Evolutionary conservation across 2,113 vertebrate species (phyloP).

Genomic region (Athene noctua): DNA sequence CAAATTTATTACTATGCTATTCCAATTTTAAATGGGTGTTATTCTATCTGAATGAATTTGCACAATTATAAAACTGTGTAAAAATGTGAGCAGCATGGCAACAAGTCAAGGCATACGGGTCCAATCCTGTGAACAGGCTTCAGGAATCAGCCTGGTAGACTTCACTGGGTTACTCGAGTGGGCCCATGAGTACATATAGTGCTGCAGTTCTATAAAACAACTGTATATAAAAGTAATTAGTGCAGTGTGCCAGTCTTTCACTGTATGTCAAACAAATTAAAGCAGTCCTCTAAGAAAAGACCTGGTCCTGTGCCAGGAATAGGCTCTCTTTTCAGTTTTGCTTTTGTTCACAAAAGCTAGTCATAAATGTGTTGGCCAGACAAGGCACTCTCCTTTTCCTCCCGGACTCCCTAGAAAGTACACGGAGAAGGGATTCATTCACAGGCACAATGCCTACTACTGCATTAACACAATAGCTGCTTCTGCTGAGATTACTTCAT

Average conservation of each 20-base stretch:
- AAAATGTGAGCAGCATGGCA: background rate
- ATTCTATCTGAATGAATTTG: background rate
- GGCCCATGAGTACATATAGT: background rate
- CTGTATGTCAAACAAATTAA: slow-evolving; percentile 38
- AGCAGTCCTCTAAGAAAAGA: background rate
- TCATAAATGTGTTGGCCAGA: slow-evolving; percentile 19
- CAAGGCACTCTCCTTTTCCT: background rate
- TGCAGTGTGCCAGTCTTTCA: slow-evolving; percentile 11
- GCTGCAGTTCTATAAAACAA: background rate
- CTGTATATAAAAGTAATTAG: slow-evolving; percentile 42
- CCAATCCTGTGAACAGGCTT: background rate
- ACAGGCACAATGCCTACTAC: background rate
- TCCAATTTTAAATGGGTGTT: background rate
- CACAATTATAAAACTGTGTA: background rate
- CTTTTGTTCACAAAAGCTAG: slow-evolving; percentile 3
- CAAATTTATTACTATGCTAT: background rate
- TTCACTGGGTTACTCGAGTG: background rate
- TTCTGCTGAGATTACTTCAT: background rate
- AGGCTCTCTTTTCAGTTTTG: background rate
- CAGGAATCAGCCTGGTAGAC: background rate
- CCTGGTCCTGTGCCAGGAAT: background rate
- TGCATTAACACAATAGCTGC: background rate
- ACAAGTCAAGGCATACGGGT: background rate
- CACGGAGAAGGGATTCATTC: background rate
- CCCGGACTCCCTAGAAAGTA: background rate